Base-by-base conservation (phyloP, 2,797 vertebrate genomes). In the Apogon hyalosoma region DNA sequence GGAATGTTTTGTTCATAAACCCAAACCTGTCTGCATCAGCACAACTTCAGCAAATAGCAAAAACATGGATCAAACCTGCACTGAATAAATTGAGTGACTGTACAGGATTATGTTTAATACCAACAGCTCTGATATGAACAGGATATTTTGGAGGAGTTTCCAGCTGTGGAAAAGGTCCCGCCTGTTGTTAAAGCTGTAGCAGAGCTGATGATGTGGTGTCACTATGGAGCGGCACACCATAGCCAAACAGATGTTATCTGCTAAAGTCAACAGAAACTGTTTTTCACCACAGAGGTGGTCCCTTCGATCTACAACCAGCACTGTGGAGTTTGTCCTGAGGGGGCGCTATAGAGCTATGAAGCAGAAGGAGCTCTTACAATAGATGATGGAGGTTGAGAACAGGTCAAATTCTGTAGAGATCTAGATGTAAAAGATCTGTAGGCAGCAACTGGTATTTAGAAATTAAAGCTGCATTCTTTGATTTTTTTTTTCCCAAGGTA, bases 191-290 rank as follows among this genome's bases (percentile, higher is more conserved):
- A 62, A 52, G 43, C 42, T 63, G 36, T 45, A 48, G 47, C 31
- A 50, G 39, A 7, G 11, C 14, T 3, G 55, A 54, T 13, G 40
- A 51, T n/a, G 33, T 11, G 28, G 38, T 50, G 21, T 53, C 1
- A 31, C 45, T 56, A 51, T 38, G 57, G 50, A 63, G 47, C 43
- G 40, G 50, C 28, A 48, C 52, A 51, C 6, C 8, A 28, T 11
- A 42, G 41, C 13, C 58, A 45, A 74, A 77, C 63, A 77, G 43
- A 58, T 18, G 41, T 11, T 36, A 58, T 68, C 54, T 47, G 45
- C 15, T 71, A 49, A 47, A 70, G 59, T 58, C 69, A 73, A 62
- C 61, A 73, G 39, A 63, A 21, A 54, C 10, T 14, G 43, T 31
- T 31, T 31, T 31, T 31, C 28, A 31, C 28, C 28, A 31, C 28